Percentiles rank a stretch among this genome's conserved stretches.
These are phyloP conservation scores for Blennius ocellaris DNA, from an alignment of 2,113 vertebrate species.

Conservation along the genomic window DNA sequence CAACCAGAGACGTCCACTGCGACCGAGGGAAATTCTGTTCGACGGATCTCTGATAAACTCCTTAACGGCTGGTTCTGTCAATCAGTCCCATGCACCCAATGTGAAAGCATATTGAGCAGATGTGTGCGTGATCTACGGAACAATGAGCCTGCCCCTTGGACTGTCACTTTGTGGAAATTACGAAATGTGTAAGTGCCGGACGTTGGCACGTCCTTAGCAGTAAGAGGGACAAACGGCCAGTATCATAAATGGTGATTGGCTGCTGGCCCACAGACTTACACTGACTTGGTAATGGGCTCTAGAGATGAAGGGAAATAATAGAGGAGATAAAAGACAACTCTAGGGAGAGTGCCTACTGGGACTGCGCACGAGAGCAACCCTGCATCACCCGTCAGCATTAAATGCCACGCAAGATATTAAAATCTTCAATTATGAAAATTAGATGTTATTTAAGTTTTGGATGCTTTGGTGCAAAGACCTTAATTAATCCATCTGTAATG, in stretches of 20 bases:
- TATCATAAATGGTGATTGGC: constrained; percentile 33
- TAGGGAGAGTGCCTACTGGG: neutral
- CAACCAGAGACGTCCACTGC: constrained; percentile 52
- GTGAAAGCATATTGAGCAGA: constrained; percentile 27
- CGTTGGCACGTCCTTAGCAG: constrained; percentile 21
- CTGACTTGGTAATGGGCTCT: constrained; percentile 29
- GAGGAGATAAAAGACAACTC: constrained; percentile 36
- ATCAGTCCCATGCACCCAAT: constrained; percentile 15
- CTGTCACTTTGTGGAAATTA: constrained; percentile 12
- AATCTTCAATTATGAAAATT: constrained; percentile 67
- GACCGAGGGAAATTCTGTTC: constrained; percentile 48
- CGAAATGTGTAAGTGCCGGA: constrained; percentile 12
- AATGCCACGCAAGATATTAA: constrained; percentile 60
- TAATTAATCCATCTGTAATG: constrained; percentile 71
- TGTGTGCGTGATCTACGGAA: constrained; percentile 25
- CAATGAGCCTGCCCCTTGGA: neutral
- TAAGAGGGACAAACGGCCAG: constrained; percentile 3
- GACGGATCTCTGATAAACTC: constrained; percentile 59
- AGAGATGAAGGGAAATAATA: constrained; percentile 28
- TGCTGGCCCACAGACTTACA: constrained; percentile 9
- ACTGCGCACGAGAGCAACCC: constrained; percentile 18
- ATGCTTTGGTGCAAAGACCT: constrained; percentile 60
- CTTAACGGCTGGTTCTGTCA: constrained; percentile 54
- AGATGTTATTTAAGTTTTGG: constrained; percentile 57
- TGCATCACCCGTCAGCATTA: constrained; percentile 54